These are phyloP conservation scores for Parauchenoglanis punctatus DNA, from an alignment of 2,797 vertebrate species.

Conservation along the genomic window DNA sequence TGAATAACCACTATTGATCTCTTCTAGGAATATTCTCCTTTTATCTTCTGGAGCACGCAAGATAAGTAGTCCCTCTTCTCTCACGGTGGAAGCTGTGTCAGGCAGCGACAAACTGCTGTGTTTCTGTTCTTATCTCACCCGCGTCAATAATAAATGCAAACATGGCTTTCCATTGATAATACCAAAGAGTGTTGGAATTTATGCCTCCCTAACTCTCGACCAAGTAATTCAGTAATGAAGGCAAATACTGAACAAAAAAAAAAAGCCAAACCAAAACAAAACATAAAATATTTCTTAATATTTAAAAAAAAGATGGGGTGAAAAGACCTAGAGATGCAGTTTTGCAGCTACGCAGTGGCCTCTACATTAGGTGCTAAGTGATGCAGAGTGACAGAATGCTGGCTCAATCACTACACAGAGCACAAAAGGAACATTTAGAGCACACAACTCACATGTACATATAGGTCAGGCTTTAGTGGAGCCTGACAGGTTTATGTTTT, in stretches of 20 bases:
- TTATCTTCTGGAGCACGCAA: slow-evolving; percentile 68
- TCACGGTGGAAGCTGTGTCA: slow-evolving; percentile 57
- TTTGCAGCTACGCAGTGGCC: slow-evolving; percentile 73
- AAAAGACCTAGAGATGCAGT: slow-evolving; percentile 65
- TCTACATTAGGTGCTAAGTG: slow-evolving; percentile 75
- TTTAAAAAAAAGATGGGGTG: slow-evolving; percentile 57
- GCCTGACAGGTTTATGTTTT: background rate
- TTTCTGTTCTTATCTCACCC: slow-evolving; percentile 67
- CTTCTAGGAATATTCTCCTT: slow-evolving; percentile 78
- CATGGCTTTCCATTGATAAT: slow-evolving; percentile 65
- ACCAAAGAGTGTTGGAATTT: slow-evolving; percentile 63
- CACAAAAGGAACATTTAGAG: slow-evolving; percentile 17
- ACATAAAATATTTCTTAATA: slow-evolving; percentile 29
- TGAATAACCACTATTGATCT: slow-evolving; percentile 83
- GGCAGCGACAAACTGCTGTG: slow-evolving; percentile 65
- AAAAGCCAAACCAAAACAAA: slow-evolving; percentile 34
- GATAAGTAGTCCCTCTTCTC: slow-evolving; percentile 65
- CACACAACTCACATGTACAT: background rate
- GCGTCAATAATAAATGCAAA: slow-evolving; percentile 67
- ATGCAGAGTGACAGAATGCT: slow-evolving; percentile 69
- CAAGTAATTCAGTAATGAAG: slow-evolving; percentile 10
- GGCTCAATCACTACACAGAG: slow-evolving; percentile 57
- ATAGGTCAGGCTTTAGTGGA: slow-evolving; percentile 7
- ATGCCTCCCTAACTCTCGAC: slow-evolving; percentile 62
- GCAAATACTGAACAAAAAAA: slow-evolving; percentile 68